Base-by-base conservation (phyloP, 35 echinoderm and acorn worm species). In the Ophioderma brevispina region DNA sequence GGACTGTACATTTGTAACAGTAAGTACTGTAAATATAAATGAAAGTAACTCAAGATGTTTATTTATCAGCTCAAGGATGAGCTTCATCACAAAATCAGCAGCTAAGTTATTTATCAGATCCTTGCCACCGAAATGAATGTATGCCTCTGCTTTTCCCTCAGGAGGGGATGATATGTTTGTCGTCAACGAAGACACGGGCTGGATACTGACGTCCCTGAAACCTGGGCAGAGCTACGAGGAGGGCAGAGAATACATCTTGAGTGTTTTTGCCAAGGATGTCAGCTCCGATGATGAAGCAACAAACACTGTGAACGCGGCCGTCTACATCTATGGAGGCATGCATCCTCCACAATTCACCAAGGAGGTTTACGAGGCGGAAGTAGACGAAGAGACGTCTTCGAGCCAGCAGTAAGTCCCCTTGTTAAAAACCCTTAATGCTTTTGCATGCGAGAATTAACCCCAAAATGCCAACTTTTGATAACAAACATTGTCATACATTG, bases 301-400 rank as follows among this genome's bases (percentile, higher is more conserved):
- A 3, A 88, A 75, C 40, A 40, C 35, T 10, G 82, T 92, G 0
- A 80, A 55, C n/a, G 94, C 79, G 0, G 36, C 50, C 13, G 94
- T 96, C 18, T 50, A 32, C 10, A 83, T 96, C 35, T 96, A 82
- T 86, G 94, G 92, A 0, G 90, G 90, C 37, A 81, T 28, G 0
- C 85, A 96, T 38, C 94, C 90, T 3, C 94, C 94, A 23, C 94
- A 96, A 55, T 96, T 96, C 70, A 76, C 81, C 11, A 35, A 96
- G 82, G 90, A 96, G 33, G 79, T 79, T 0, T 96, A 96, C 55
- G 32, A 79, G 10, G 90, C 82, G 18, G 36, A 64, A 0, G 94
- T 96, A 0, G 30, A 17, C 0, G 94, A 96, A 70, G 90, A 82
- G 36, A 35, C 78, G 28, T 13, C 13, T 10, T 39, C 40, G 36